Percentiles rank a stretch among this genome's conserved stretches.
phyloP scores from a whole-genome alignment of 2,797 vertebrate species.

The Molossus molossus region DNA sequence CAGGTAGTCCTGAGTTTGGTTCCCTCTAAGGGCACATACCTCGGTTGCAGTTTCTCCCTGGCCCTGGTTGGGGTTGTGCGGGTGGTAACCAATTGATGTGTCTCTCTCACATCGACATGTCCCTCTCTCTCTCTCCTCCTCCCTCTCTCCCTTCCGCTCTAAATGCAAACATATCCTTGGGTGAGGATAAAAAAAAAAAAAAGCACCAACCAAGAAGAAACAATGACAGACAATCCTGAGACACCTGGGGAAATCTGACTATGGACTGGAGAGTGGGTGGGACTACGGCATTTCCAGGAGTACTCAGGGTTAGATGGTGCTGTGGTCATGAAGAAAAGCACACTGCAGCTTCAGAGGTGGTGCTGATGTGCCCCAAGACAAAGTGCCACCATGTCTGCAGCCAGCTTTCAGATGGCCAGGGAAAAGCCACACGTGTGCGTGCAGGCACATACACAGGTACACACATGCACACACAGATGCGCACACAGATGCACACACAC shows the following conservation, averaged over 20 bases:
- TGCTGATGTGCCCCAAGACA: background rate
- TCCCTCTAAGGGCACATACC: no score
- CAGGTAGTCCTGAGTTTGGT: no score
- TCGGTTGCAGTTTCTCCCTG: no score
- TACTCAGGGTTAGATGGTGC: background rate
- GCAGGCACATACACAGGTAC: background rate
- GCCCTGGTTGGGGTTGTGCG: no score
- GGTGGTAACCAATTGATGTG: no score
- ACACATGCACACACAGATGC: no score
- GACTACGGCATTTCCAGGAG: background rate
- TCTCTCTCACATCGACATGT: no score
- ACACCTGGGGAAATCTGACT: background rate
- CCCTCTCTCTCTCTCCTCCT: no score
- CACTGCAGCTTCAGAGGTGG: background rate
- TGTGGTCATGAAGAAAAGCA: background rate
- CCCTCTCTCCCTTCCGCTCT: no score
- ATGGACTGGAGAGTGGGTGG: background rate
- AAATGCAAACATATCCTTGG: no score
- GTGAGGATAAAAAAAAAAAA: background rate
- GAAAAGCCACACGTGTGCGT: background rate
- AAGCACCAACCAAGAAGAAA: conserved; percentile 42
- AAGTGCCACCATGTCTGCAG: background rate
- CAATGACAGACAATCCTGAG: background rate
- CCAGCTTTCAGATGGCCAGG: background rate
- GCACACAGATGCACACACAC: background rate